Percentiles rank a stretch among this genome's conserved stretches.
These are phyloP conservation scores for Eupithecia inturbata DNA, from an alignment of 2,888 invertebrate species.

Conservation along the genomic window DNA sequence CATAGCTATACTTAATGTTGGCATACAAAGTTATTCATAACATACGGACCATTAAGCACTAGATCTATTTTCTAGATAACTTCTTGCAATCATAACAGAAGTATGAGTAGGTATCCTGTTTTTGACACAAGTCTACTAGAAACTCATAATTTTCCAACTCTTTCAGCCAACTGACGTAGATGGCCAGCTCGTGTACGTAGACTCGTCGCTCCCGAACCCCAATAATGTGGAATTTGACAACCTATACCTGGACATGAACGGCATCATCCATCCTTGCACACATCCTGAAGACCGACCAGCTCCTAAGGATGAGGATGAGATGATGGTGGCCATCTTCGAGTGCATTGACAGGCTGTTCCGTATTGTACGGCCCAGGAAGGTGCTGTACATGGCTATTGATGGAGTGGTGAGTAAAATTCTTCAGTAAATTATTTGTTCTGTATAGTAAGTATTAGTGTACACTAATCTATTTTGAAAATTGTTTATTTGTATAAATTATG, in stretches of 20 bases:
- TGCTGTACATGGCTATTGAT: slow-evolving; percentile 99
- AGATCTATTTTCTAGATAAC: not conserved
- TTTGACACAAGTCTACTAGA: not conserved
- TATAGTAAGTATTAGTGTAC: too few relatives aligned
- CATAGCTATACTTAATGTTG: not conserved
- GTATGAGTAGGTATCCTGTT: not conserved
- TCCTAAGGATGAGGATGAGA: slow-evolving; percentile 99
- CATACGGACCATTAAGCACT: not conserved
- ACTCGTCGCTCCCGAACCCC: slow-evolving; percentile 95
- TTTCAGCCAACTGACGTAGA: slow-evolving; percentile 89
- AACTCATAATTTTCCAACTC: not conserved
- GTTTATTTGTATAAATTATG: too few relatives aligned
- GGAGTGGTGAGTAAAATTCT: slow-evolving; percentile 89
- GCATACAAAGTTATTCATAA: not conserved
- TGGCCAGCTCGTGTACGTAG: slow-evolving; percentile 90
- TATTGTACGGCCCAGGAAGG: slow-evolving; percentile 95
- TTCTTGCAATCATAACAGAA: not conserved
- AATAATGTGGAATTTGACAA: slow-evolving; percentile 99
- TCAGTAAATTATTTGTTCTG: too few relatives aligned
- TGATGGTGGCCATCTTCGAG: slow-evolving; percentile 99
- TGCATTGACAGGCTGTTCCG: slow-evolving; percentile 98
- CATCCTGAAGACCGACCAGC: slow-evolving; percentile 99
- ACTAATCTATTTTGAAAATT: too few relatives aligned
- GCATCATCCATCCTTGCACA: slow-evolving; percentile 99
- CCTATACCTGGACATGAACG: slow-evolving; percentile 99